Conservation (phyloP, 2,888 invertebrate species). For the Cynaeus angustus region DNA sequence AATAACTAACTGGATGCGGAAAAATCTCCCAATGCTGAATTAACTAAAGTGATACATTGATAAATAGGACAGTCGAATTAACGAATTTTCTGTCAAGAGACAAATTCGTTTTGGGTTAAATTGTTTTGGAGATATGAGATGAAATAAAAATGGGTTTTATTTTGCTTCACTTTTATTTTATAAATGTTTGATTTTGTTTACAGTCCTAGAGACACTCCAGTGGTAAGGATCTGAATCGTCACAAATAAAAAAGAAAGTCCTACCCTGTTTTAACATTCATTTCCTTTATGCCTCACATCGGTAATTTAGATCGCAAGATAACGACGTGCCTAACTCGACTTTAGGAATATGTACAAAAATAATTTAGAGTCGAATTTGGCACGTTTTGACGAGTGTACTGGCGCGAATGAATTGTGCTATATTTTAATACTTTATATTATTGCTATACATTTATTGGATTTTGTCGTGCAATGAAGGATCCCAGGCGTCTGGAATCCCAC, state of each 20-base stretch:
- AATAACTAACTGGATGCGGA: conserved; percentile 6
- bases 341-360: conserved; percentile 45
- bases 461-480: conserved; percentile 11
- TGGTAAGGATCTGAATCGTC: conserved; percentile 46
- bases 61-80: conserved; percentile 35
- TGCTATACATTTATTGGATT: conserved; percentile 49
- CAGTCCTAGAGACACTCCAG: conserved; percentile 50
- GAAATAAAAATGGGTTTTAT: conserved; percentile 23
- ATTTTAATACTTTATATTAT: conserved; percentile 48
- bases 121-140: conserved; percentile 19
- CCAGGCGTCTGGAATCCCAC: neutral
- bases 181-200: conserved; percentile 49
- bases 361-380: conserved; percentile 36
- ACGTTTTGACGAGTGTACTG: conserved; percentile 42
- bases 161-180: conserved; percentile 39
- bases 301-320: conserved; percentile 22
- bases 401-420: conserved; percentile 31
- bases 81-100: conserved; percentile 5
- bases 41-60: conserved; percentile 33
- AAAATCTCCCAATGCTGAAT: conserved; percentile 16
- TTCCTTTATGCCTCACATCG: conserved; percentile 22
- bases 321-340: conserved; percentile 25
- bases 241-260: conserved; percentile 50
- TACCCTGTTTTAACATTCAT: conserved; percentile 57
- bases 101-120: conserved; percentile 24